phyloP scores from a whole-genome alignment of 2,888 invertebrate species.

The Eledona agricola region DNA sequence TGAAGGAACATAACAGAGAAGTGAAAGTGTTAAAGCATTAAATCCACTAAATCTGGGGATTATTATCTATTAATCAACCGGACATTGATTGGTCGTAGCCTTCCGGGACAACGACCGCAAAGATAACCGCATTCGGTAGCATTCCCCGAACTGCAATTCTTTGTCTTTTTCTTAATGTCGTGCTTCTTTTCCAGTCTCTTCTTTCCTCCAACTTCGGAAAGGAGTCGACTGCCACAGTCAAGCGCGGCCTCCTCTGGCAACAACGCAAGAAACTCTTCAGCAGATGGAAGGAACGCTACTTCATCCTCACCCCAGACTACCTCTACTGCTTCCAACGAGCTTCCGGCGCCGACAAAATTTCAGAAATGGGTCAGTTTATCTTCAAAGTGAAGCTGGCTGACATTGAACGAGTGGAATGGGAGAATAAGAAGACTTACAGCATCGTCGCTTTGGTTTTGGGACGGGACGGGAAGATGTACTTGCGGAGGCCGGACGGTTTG shows the following conservation, averaged over 20 bases:
- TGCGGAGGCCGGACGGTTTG: constrained; percentile 66
- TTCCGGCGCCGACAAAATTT: constrained; percentile 67
- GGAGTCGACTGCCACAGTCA: constrained; percentile 68
- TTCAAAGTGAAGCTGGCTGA: constrained; percentile 68
- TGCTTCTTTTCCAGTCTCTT: constrained; percentile 55
- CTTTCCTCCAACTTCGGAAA: constrained; percentile 56
- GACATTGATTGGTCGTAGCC: constrained; percentile 33
- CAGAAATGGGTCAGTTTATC: constrained; percentile 74
- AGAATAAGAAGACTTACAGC: constrained; percentile 71
- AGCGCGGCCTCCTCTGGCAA: constrained; percentile 71
- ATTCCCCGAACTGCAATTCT: constrained; percentile 21
- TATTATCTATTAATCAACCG: too few relatives aligned
- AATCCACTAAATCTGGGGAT: too few relatives aligned
- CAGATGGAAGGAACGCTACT: constrained; percentile 74
- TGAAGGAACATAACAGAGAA: too few relatives aligned
- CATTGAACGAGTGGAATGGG: constrained; percentile 73
- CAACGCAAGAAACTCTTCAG: constrained; percentile 72
- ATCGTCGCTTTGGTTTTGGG: constrained; percentile 67
- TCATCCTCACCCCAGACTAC: constrained; percentile 72
- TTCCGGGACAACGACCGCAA: constrained; percentile 49
- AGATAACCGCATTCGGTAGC: constrained; percentile 23
- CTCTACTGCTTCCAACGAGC: constrained; percentile 73
- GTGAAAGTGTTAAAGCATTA: too few relatives aligned
- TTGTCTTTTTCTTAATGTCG: constrained; percentile 20
- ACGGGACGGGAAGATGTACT: constrained; percentile 63